A percentile compares a stretch with the other conserved stretches of the same genome.
Conservation (phyloP, 2,888 invertebrate genomes). For the Antitype chi region DNA sequence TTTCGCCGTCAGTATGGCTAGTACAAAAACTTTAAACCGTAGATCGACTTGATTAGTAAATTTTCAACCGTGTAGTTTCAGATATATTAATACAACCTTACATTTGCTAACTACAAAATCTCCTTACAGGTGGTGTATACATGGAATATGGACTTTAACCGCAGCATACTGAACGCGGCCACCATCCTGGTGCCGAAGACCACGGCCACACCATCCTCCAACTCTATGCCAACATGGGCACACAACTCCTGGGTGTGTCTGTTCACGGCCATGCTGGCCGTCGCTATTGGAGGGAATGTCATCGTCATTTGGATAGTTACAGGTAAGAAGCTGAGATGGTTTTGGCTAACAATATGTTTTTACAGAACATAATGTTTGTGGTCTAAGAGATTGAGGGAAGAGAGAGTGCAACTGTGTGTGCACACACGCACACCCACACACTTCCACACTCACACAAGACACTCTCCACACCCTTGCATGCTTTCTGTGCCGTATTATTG, state of each 20-base stretch:
- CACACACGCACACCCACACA: no score
- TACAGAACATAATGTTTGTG: no score
- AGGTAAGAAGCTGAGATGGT: conserved; percentile 87
- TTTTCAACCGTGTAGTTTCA: no score
- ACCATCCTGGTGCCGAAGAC: conserved; percentile 84
- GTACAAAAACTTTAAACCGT: no score
- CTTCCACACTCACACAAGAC: no score
- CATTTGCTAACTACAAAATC: neutral
- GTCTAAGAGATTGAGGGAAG: no score
- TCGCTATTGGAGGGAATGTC: conserved; percentile 96
- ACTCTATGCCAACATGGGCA: conserved; percentile 91
- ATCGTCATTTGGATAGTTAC: conserved; percentile 98
- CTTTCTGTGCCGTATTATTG: no score
- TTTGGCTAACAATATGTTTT: neutral
- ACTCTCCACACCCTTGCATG: no score
- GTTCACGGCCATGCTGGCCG: conserved; percentile 94
- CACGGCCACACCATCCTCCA: conserved; percentile 75
- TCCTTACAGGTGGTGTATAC: conserved; percentile 84
- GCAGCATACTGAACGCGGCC: conserved; percentile 83
- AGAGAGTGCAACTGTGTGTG: no score
- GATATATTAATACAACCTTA: no score
- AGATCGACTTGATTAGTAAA: no score
- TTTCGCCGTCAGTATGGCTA: no score
- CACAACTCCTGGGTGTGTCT: conserved; percentile 94
- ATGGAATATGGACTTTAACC: conserved; percentile 89